A percentile compares a stretch with the other conserved stretches of the same genome.
Evolutionary conservation across 2,113 vertebrate species (phyloP).

Genomic region (Sinocyclocheilus anshuiensis): DNA sequence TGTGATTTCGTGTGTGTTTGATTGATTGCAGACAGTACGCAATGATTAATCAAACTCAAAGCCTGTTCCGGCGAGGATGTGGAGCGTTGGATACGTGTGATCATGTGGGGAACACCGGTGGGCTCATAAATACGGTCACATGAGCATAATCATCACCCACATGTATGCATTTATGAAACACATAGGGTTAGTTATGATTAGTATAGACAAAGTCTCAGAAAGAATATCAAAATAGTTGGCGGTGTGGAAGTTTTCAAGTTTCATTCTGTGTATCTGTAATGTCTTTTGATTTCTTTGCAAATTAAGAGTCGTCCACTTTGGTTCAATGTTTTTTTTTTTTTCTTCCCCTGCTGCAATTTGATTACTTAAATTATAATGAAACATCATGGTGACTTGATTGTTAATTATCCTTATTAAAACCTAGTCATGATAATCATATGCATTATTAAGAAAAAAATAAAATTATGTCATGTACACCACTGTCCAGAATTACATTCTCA

Average conservation of each 20-base stretch:
- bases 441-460: conserved; percentile 61
- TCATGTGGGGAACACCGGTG: conserved; percentile 40
- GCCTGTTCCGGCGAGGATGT: conserved; percentile 63
- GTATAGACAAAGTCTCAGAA: not conserved
- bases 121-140: conserved; percentile 19
- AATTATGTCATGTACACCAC: conserved; percentile 55
- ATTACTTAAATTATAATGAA: conserved; percentile 59
- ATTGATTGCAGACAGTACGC: conserved; percentile 75
- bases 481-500: conserved; percentile 43
- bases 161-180: not conserved
- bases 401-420: conserved; percentile 66
- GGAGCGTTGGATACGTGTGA: conserved; percentile 40
- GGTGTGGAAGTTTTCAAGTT: not conserved
- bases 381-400: conserved; percentile 62
- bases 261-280: not conserved
- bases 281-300: conserved; percentile 6
- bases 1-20: conserved; percentile 74
- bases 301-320: not conserved
- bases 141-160: not conserved
- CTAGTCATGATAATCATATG: conserved; percentile 62
- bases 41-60: conserved; percentile 79
- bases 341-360: conserved; percentile 2
- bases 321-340: not conserved
- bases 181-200: not conserved
- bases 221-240: too few species aligned